Conservation (phyloP, 2,113 vertebrate genomes). For the Oryctolagus cuniculus region DNA sequence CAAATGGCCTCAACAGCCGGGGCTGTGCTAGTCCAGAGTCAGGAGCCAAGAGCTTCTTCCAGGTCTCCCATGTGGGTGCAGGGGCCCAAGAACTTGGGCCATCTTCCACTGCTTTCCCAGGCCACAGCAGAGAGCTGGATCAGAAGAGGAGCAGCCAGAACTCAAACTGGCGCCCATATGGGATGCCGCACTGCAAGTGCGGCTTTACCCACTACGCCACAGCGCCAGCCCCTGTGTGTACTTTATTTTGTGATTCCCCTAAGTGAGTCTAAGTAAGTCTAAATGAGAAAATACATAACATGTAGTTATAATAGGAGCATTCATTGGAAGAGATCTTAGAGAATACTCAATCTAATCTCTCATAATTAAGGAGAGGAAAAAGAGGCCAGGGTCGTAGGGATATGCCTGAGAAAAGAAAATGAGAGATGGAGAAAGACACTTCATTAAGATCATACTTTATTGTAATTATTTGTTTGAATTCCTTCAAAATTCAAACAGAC, state of each 20-base stretch:
- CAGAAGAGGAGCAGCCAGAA: too few relatives aligned
- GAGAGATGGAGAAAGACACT: neutral
- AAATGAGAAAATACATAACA: neutral
- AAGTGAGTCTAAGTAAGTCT: neutral
- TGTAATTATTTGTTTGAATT: neutral
- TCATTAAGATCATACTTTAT: neutral
- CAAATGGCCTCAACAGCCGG: too few relatives aligned
- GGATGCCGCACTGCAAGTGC: too few relatives aligned
- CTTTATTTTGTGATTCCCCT: neutral
- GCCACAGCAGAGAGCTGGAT: too few relatives aligned
- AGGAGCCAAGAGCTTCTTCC: too few relatives aligned
- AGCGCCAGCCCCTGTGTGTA: too few relatives aligned
- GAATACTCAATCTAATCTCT: neutral
- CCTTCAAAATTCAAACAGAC: neutral
- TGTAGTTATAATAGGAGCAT: neutral
- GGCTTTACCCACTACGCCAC: too few relatives aligned
- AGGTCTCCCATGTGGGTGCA: too few relatives aligned
- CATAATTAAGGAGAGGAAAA: neutral
- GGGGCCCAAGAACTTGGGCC: too few relatives aligned
- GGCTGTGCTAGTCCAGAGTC: too few relatives aligned
- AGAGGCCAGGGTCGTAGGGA: neutral
- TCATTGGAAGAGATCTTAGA: neutral
- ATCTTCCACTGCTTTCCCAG: too few relatives aligned
- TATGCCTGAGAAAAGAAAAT: neutral
- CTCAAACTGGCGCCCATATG: too few relatives aligned